Base-by-base conservation (phyloP, 2,113 vertebrate genomes). In the Sorex fumeus region DNA sequence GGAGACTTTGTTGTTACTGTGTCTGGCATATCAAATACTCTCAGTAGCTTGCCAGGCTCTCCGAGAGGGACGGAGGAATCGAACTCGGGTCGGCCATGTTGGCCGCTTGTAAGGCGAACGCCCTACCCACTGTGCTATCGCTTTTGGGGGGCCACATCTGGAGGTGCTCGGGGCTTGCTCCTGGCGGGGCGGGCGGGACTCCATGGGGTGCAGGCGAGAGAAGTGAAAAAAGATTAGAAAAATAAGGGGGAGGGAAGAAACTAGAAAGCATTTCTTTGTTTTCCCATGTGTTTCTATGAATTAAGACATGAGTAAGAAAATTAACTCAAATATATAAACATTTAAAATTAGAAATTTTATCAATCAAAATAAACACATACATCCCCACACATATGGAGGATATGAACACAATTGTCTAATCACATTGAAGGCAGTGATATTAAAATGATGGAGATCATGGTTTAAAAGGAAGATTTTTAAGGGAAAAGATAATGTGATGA, bases 191-290 rank as follows among this genome's bases (percentile, higher is more conserved):
- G n/a, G n/a, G n/a, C n/a, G n/a, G n/a, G n/a, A n/a, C n/a, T n/a
- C n/a, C n/a, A n/a, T n/a, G n/a, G n/a, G n/a, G n/a, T n/a, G n/a
- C n/a, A n/a, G n/a, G n/a, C n/a, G n/a, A n/a, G 60, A 23, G 19
- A 72, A 32, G n/a, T 18, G n/a, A 27, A 27, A 32, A 18, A 72
- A 72, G 23, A 72, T 6, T 19, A 34, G 64, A 79, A 69, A 75
- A 28, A 69, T 45, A 43, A 30, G n/a, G 27, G 30, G 66, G 87
- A 91, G 13, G 64, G 70, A 71, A 77, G 76, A 69, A 87, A 7
- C 70, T 83, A 71, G 77, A 82, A 76, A 91, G 11, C 71, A 36
- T 69, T 88, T 36, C 62, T 83, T 76, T 32, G 13, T 83, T 50
- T 71, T 82, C 71, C 62, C 71, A 18, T 72, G 3, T 16, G 23